Evolutionary conservation across 2,113 vertebrate genomes (phyloP), one percentile per base, ranked within the genome.

Genomic region (Gallinago undulata): DNA sequence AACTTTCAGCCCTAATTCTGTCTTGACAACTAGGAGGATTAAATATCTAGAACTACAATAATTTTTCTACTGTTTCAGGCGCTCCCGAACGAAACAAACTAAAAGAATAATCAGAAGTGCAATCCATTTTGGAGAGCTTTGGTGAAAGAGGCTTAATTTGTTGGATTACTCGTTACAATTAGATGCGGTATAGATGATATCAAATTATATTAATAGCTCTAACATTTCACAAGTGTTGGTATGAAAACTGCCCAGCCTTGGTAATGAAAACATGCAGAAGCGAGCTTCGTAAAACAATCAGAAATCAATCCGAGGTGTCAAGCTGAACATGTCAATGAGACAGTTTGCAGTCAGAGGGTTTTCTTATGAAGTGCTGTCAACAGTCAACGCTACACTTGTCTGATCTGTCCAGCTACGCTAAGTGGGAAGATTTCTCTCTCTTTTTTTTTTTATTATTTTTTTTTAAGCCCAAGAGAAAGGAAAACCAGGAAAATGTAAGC

Each of bases 321-420:
- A 92, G 92, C 67, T 79, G 92, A 96, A 96, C 84, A 19, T 90
- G 79, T 83, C 96, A 93, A 89, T 73, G 90, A 97, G 94, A 87
- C 92, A 89, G 90, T 96, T 76, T 87, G 89, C 94, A 94, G 90
- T 86, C 97, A 89, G 90, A 96, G 92, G 63, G 86, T 92, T 96
- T 96, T 76, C 92, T 93, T 76, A 89, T 75, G 89, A 96, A 95
- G 94, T 91, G 95, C 92, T 96, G 97, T 94, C 96, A 96, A 92
- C 95, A 96, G 95, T 25, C 94, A 94, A 69, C 31, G 80, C 94
- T 87, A 92, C 93, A 96, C 89, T 96, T 94, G 92, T 92, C 95
- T 94, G 92, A 89, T 93, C 96, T 17, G 15, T 94, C 95, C 96
- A 63, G 92, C 84, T 92, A 51, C 0, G 19, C 94, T 80, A 97